Conservation (phyloP, 1,140 invertebrate species). For the Brachionus asplanchnoidis region DNA sequence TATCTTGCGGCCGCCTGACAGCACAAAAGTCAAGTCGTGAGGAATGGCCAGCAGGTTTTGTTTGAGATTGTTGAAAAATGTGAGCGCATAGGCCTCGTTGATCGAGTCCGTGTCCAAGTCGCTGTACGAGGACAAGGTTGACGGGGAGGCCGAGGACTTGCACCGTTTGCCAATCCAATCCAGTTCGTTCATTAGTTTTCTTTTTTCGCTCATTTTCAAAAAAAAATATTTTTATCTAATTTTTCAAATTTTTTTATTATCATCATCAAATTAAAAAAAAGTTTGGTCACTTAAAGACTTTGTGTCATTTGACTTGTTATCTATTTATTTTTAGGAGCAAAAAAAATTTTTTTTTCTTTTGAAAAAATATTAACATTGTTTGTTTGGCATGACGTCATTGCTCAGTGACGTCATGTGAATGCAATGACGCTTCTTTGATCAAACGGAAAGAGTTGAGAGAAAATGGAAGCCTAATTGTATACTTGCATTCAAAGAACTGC, state of each 20-base stretch:
- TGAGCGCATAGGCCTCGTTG: not conserved
- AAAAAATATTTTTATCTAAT: not conserved
- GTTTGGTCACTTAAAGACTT: too few species aligned
- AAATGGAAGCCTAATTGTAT: too few species aligned
- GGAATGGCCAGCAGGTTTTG: not conserved
- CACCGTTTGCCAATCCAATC: not conserved
- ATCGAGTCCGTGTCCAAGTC: not conserved
- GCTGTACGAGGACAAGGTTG: not conserved
- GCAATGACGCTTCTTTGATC: too few species aligned
- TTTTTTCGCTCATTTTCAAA: not conserved
- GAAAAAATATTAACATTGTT: too few species aligned
- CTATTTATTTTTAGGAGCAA: too few species aligned
- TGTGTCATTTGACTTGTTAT: too few species aligned
- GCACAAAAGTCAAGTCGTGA: not conserved
- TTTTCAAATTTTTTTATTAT: not conserved
- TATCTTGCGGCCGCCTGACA: not conserved
- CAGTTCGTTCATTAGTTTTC: not conserved
- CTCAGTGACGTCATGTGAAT: too few species aligned
- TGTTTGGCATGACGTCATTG: too few species aligned
- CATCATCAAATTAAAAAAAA: too few species aligned
- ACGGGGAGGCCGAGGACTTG: not conserved
- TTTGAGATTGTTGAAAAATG: conserved; percentile 3
- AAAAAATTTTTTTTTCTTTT: too few species aligned
- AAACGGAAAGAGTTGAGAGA: too few species aligned
- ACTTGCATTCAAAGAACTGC: too few species aligned